A percentile compares a stretch with the other conserved stretches of the same genome.
Conservation (phyloP, 1,140 invertebrate species). For the Chlorops oryzae region DNA sequence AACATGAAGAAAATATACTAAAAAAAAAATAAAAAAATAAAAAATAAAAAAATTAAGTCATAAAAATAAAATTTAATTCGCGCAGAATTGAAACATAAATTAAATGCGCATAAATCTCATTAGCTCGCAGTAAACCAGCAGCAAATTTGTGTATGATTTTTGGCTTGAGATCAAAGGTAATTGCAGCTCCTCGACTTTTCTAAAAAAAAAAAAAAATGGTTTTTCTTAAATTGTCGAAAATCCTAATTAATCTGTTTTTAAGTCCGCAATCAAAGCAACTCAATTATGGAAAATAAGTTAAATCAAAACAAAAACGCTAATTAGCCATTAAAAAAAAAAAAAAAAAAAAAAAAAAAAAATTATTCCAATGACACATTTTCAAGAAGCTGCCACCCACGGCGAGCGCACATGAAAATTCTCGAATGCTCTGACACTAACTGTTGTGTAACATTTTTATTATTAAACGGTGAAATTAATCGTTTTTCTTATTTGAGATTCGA, state of each 20-base stretch:
- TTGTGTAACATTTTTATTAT: no score
- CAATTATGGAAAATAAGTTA: no score
- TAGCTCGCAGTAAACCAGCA: slow-evolving; percentile 35
- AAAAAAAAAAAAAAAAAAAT: neutral
- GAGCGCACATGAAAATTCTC: neutral
- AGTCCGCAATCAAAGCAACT: slow-evolving; percentile 36
- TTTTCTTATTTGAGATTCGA: no score
- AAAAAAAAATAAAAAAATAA: no score
- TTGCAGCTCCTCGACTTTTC: neutral
- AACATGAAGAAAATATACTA: no score
- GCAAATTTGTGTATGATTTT: no score
- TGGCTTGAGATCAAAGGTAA: no score
- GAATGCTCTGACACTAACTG: no score
- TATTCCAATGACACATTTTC: neutral
- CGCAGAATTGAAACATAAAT: slow-evolving; percentile 45
- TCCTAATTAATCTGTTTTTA: slow-evolving; percentile 32
- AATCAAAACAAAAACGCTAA: slow-evolving; percentile 27
- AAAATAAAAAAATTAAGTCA: slow-evolving; percentile 25
- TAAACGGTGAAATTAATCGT: no score
- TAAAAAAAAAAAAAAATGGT: neutral
- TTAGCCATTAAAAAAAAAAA: slow-evolving; percentile 22
- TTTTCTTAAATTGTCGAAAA: slow-evolving; percentile 20
- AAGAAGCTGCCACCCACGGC: neutral
- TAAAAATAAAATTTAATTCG: no score
- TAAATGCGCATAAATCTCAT: slow-evolving; percentile 44